Evolutionary conservation across 1,140 invertebrate genomes (phyloP).

Genomic region (Lethrus apterus): DNA sequence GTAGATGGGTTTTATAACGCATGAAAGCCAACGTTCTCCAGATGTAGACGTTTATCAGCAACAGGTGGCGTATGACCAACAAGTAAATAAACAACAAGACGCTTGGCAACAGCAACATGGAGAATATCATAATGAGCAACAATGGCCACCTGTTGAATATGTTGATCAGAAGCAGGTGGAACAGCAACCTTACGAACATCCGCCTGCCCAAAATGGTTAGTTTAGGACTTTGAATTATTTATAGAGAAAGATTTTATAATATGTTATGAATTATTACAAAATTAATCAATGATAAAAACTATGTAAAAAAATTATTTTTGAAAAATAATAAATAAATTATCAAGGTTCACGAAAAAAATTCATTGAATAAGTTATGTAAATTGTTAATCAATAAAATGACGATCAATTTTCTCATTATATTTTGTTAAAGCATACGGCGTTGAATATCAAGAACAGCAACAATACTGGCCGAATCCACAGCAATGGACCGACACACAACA

Average conservation of each 20-base stretch:
- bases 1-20: slow-evolving; percentile 27
- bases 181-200: too few species aligned
- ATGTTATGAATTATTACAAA: too few species aligned
- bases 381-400: too few species aligned
- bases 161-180: background rate
- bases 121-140: slow-evolving; percentile 31
- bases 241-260: too few species aligned
- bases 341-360: too few species aligned
- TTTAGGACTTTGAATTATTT: too few species aligned
- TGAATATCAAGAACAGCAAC: slow-evolving; percentile 28
- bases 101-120: slow-evolving; percentile 32
- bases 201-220: too few species aligned
- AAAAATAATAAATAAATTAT: too few species aligned
- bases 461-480: slow-evolving; percentile 28
- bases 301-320: too few species aligned
- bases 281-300: too few species aligned
- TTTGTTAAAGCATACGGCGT: background rate
- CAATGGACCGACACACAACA: slow-evolving; percentile 9
- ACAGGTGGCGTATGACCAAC: background rate
- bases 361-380: too few species aligned
- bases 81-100: slow-evolving; percentile 19
- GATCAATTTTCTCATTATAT: too few species aligned
- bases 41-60: background rate
- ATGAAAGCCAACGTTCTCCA: slow-evolving; percentile 18
- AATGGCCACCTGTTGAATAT: background rate